Evolutionary conservation across 1,140 invertebrate genomes (phyloP), one percentile per base, ranked within the genome.

Genomic region (Drosophila equinoxialis): DNA sequence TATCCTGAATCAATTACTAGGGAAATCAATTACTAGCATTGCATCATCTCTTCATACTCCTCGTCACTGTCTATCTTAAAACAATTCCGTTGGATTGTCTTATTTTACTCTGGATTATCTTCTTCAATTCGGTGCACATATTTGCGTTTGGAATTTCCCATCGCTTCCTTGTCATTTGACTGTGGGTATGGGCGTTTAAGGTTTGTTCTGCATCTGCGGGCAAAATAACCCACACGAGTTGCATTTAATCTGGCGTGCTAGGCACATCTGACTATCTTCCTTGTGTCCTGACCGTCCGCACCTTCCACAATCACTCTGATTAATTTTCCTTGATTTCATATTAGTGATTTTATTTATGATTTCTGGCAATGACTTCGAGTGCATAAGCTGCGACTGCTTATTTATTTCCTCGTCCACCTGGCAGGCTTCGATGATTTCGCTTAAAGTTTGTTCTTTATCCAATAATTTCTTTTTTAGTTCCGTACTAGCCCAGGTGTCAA

Each of bases 1-100:
- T 57, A 60, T 33, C 57, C 65, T 1, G 65, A 68, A 37, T 68
- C 57, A 23, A 68, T 68, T 39, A 68, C 37, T 57, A 59, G 41
- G 35, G 26, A 17, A 39, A 67, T 55, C 55, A 17, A 68, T 42
- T 48, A n/a, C n/a, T 20, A 20, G 37, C 65, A 68, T n/a, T 14
- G 26, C n/a, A 68, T 68, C 7, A 60, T 17, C 59, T 59, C 65
- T 11, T 42, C 57, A 26, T n/a, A 26, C 35, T 63, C 61, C 37
- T 6, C 17, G 26, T 20, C 61, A 20, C 42, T 48, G n/a, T 20
- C 61, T 7, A 63, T 42, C 23, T 42, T 41, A 45, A 48, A 63
- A 30, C 61, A 63, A 23, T 42, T 42, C 11, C 39, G 20, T 13
- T 37, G 60, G 33, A 41, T 45, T 30, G 20, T 63, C 35, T 11